Evolutionary conservation across 2,888 invertebrate genomes (phyloP), one percentile per base, ranked within the genome.

Genomic region (Timandra comae): DNA sequence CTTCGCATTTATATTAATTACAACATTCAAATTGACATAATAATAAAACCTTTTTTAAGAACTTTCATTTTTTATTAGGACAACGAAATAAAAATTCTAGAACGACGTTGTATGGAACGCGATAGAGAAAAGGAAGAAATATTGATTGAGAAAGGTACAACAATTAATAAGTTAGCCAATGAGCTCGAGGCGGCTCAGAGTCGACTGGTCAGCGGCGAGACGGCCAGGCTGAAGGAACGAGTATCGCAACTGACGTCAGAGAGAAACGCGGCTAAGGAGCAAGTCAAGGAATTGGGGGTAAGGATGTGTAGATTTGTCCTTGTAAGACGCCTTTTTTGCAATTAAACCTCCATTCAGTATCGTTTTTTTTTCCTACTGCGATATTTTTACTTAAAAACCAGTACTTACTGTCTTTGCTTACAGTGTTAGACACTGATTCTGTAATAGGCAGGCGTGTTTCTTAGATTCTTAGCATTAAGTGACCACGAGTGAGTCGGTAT

Each of bases 161-260:
- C 88, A 8, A 90, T 91, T 37, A 91, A 91, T 63, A 80, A 88
- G 26, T 50, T 91, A n/a, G 88, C 87, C 1, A 70, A 74, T 11
- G 90, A 88, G 11, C 49, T 91, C 27, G 88, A 89, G 41, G 85
- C 88, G 3, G 88, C 90, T 1, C 91, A 91, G 29, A 84, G 72
- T 48, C 59, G 84, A 8, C 73, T 88, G 4, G 75, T 76, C 0
- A 76, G 60, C 9, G 80, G 79, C 0, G 84, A 84, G 38, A 44
- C 63, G 0, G 41, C 62, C 0, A 52, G 75, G 3, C 49, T 82
- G 1, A 79, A 78, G 39, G 88, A 88, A 30, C 81, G 81, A 36
- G 63, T 85, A 1, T 57, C 79, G 6, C 85, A 87, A 27, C 39
- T 88, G 11, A 75, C 77, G 1, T 61, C 71, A 0, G 87, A 88